These are phyloP conservation scores for Scomber scombrus DNA, from an alignment of 2,113 vertebrate species.

Conservation along the genomic window DNA sequence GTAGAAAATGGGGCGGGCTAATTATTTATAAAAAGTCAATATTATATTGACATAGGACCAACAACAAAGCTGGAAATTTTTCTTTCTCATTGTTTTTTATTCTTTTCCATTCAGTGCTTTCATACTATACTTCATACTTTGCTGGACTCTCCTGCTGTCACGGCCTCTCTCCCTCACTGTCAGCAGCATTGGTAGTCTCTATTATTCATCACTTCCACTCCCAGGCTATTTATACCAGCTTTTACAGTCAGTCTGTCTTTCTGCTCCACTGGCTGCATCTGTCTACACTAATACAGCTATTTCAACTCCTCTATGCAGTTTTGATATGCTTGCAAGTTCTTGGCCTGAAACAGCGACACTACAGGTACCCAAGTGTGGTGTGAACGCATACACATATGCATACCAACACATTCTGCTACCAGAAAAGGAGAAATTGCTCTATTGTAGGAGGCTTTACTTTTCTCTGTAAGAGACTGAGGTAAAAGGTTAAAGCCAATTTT, in stretches of 20 bases:
- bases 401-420: neutral
- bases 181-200: slow-evolving; percentile 62
- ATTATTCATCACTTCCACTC: slow-evolving; percentile 83
- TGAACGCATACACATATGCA: neutral
- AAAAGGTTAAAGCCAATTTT: neutral
- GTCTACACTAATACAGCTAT: slow-evolving; percentile 66
- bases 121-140: slow-evolving; percentile 6
- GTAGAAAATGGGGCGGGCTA: neutral
- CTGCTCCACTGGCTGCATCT: slow-evolving; percentile 69
- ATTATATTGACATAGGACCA: neutral
- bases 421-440: neutral
- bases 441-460: neutral
- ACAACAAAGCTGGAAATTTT: neutral
- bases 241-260: slow-evolving; percentile 76
- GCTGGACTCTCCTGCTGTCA: slow-evolving; percentile 38
- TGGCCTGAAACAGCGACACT: slow-evolving; percentile 14
- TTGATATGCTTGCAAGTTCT: slow-evolving; percentile 15
- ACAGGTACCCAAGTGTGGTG: neutral
- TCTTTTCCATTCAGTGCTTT: slow-evolving; percentile 19
- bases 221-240: slow-evolving; percentile 82
- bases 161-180: slow-evolving; percentile 60
- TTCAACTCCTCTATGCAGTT: slow-evolving; percentile 42
- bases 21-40: neutral
- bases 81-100: slow-evolving; percentile 10
- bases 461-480: neutral